Percentiles rank a stretch among this genome's conserved stretches.
phyloP scores from a whole-genome alignment of 2,888 invertebrate genomes.

The Melanchra persicariae region DNA sequence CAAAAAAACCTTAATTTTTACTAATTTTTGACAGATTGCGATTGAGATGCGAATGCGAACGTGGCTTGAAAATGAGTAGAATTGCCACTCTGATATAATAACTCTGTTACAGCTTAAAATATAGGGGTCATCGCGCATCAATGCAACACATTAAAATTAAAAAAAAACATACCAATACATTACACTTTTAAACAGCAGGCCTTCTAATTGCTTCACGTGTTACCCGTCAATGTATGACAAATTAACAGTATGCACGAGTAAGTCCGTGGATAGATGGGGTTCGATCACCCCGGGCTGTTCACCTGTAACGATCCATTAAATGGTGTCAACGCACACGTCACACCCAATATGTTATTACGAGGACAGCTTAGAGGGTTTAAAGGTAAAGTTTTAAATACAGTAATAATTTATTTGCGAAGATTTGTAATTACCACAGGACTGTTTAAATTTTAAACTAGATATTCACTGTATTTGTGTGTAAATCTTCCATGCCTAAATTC shows the following conservation, averaged over 20 bases:
- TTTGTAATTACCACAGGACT: no score
- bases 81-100: not conserved
- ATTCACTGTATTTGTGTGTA: no score
- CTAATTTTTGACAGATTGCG: no score
- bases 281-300: conserved; percentile 59
- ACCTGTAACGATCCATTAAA: conserved; percentile 59
- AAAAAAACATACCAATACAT: not conserved
- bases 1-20: no score
- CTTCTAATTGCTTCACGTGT: not conserved
- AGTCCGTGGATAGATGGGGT: conserved; percentile 53
- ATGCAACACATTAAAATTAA: not conserved
- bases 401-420: no score
- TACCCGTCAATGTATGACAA: conserved; percentile 36
- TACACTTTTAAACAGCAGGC: not conserved
- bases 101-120: not conserved
- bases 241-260: conserved; percentile 33
- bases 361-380: not conserved
- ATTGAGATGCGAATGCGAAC: no score
- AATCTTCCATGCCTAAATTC: no score
- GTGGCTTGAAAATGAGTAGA: no score
- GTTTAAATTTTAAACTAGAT: no score
- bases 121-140: not conserved
- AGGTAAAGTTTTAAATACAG: not conserved
- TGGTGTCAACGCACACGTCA: conserved; percentile 51
- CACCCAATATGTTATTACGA: conserved; percentile 13